Evolutionary conservation across 2,113 vertebrate species (phyloP), one percentile per base, ranked within the genome.

Genomic region (Epinephelus moara): DNA sequence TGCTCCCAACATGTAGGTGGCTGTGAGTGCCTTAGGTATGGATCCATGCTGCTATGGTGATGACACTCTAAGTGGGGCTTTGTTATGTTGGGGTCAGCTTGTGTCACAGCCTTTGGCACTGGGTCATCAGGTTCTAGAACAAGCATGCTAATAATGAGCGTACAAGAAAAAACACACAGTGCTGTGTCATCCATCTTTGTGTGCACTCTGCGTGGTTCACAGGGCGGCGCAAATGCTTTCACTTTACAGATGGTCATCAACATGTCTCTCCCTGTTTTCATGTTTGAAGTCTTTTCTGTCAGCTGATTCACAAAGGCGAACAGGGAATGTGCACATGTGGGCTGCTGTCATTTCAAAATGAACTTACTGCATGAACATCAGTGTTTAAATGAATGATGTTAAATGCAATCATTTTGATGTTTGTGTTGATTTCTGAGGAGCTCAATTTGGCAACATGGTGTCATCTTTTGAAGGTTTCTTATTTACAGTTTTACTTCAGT

Each of bases 71-170:
- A 69, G 13, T 19, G 4, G 10, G 14, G 74, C 30, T 45, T 47
- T 67, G 56, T 71, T 69, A 33, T 10, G 61, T 33, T 6, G 55
- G n/a, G n/a, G 71, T 80, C 49, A 61, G 25, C 71, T 63, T 19
- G 5, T 56, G 81, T 77, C 71, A 21, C 52, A 37, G 60, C 49
- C 67, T 60, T 64, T 10, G 62, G 18, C 15, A 2, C 33, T 7
- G 30, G 61, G 73, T 83, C 62, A 0, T 52, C 40, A 21, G 70
- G 74, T 88, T 87, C 73, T 73, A 1, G 17, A 61, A 3, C 30
- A 74, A 49, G 6, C 49, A 17, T 12, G 56, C 14, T 42, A 66
- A 79, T 68, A 66, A 79, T 68, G 19, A 23, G 47, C 71, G 25
- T 9, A 18, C 11, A 60, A 12, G 56, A 53, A 37, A 68, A 50